Conservation (phyloP, 2,888 invertebrate genomes). For the Brachyptera putata region DNA sequence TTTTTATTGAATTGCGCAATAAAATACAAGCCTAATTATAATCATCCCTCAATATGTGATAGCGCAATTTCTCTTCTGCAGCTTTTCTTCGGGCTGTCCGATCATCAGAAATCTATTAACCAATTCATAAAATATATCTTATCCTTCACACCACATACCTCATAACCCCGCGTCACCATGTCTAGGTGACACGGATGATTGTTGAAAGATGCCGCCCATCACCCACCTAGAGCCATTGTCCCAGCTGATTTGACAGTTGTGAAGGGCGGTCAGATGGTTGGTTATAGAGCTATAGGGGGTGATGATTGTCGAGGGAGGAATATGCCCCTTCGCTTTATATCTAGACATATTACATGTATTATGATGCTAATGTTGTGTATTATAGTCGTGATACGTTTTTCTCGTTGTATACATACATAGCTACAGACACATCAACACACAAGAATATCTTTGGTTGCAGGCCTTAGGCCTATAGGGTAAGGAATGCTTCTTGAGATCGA, state of each 20-base stretch:
- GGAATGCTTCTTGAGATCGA: slow-evolving; percentile 4
- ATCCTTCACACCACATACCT: too few species aligned
- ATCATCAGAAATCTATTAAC: background rate
- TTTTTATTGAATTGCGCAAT: too few species aligned
- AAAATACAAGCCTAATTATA: too few species aligned
- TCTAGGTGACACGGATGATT: background rate
- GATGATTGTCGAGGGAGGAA: slow-evolving; percentile 11
- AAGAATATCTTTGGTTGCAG: background rate
- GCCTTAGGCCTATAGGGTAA: slow-evolving; percentile 1
- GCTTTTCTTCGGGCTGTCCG: too few species aligned
- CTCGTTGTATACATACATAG: slow-evolving; percentile 9
- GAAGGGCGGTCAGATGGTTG: slow-evolving; percentile 9
- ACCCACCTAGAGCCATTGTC: slow-evolving; percentile 11
- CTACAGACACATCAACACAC: slow-evolving; percentile 7
- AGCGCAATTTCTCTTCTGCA: too few species aligned
- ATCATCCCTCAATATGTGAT: too few species aligned
- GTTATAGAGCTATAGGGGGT: background rate
- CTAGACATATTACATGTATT: slow-evolving; percentile 25
- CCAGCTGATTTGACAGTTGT: slow-evolving; percentile 6
- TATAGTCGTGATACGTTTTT: slow-evolving; percentile 17
- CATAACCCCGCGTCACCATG: background rate
- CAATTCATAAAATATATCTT: background rate
- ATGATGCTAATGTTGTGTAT: slow-evolving; percentile 24
- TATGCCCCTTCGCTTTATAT: background rate
- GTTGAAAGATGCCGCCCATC: background rate